A percentile compares a stretch with the other conserved stretches of the same genome.
phyloP scores from a whole-genome alignment of 2,113 vertebrate genomes.

The Calyptommatus sinebrachiatus region DNA sequence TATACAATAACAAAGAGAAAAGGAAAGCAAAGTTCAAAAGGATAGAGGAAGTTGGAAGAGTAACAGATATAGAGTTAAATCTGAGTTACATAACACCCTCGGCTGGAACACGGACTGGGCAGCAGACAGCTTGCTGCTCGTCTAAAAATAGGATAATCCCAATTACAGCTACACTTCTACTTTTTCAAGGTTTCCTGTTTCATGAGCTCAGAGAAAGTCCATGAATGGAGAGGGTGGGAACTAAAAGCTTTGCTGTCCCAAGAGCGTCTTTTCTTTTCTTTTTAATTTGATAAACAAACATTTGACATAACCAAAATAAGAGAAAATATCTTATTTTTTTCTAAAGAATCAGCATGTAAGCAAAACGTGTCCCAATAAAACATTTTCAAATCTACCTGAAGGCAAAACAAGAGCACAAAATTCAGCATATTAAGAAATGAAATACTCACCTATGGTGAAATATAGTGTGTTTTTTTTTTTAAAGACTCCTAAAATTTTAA shows the following conservation, averaged over 20 bases:
- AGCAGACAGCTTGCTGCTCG: slow-evolving; percentile 51
- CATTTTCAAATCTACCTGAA: background rate
- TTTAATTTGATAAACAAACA: background rate
- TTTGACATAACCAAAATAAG: background rate
- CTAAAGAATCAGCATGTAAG: background rate
- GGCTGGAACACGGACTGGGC: slow-evolving; percentile 61
- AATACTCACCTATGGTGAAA: background rate
- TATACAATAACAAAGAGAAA: background rate
- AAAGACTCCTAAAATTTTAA: background rate
- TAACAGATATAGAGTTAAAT: slow-evolving; percentile 29
- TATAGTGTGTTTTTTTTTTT: background rate
- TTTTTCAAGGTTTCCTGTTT: slow-evolving; percentile 51
- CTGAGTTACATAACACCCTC: slow-evolving; percentile 54
- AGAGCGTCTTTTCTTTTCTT: background rate
- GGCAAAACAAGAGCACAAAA: background rate
- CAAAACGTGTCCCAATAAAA: background rate
- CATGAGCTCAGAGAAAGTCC: slow-evolving; percentile 6
- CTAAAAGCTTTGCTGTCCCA: background rate
- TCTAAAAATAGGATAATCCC: slow-evolving; percentile 73
- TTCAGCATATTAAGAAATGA: background rate
- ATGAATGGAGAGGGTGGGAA: background rate
- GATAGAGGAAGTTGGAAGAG: slow-evolving; percentile 10
- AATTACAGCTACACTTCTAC: slow-evolving; percentile 64
- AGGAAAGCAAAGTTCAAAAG: background rate
- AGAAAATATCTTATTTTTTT: slow-evolving; percentile 15